Percentiles rank a stretch among this genome's conserved stretches.
Evolutionary conservation across 1,140 invertebrate genomes (phyloP).

Genomic region (Trichomalopsis sarcophagae): DNA sequence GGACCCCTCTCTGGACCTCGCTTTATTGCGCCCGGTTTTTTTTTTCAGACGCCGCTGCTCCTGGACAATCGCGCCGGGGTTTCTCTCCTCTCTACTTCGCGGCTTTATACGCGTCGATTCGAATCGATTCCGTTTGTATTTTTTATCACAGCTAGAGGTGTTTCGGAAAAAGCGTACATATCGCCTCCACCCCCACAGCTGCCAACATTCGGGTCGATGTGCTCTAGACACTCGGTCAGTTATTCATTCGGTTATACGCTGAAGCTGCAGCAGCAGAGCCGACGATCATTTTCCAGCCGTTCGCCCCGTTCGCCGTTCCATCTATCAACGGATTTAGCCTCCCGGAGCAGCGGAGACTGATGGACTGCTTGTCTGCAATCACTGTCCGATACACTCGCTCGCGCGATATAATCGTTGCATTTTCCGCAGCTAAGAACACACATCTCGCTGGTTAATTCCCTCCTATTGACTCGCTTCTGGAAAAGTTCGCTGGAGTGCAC

Average conservation of each 20-base stretch:
- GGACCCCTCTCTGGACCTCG: neutral
- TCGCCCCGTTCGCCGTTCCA: neutral
- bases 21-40: neutral
- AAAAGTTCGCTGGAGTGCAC: neutral
- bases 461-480: too few relatives aligned
- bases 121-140: neutral
- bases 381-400: constrained; percentile 1
- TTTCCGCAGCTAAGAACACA: neutral
- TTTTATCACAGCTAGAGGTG: too few relatives aligned
- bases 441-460: too few relatives aligned
- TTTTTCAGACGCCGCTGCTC: neutral
- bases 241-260: constrained; percentile 8
- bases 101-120: neutral
- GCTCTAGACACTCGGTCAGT: neutral
- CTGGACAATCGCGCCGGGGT: neutral
- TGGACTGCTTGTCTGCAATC: constrained; percentile 12
- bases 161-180: too few relatives aligned
- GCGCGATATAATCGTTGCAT: neutral
- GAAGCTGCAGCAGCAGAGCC: neutral
- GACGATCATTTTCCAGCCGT: constrained; percentile 8
- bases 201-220: neutral
- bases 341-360: neutral
- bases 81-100: neutral
- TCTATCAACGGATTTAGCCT: constrained; percentile 25
- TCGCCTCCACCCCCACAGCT: neutral